Conservation (phyloP, 2,888 invertebrate species). For the Keiferia lycopersicella region DNA sequence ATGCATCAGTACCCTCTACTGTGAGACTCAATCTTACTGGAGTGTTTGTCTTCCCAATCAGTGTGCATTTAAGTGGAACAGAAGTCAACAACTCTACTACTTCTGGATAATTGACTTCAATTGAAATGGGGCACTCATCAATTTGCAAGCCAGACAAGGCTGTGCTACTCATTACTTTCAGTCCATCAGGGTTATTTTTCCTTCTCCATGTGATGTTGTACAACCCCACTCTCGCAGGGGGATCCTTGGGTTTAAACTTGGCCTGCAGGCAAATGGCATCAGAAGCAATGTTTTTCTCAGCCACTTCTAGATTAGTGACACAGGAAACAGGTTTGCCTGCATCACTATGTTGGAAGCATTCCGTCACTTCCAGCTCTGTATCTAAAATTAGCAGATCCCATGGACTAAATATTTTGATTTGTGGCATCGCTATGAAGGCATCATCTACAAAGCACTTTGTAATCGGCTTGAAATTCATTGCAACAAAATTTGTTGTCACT, state of each 20-base stretch:
- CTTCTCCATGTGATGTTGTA: constrained; percentile 74
- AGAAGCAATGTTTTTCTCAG: constrained; percentile 66
- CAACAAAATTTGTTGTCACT: constrained; percentile 83
- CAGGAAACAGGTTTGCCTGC: constrained; percentile 57
- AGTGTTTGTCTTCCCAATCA: constrained; percentile 86
- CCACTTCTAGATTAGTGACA: constrained; percentile 63
- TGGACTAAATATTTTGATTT: constrained; percentile 85
- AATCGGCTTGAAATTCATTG: constrained; percentile 84
- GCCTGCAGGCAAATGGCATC: constrained; percentile 72
- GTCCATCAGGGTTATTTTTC: constrained; percentile 52
- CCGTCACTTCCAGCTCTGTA: constrained; percentile 84
- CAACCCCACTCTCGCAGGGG: constrained; percentile 66
- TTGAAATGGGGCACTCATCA: constrained; percentile 82
- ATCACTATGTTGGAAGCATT: constrained; percentile 64
- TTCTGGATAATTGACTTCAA: constrained; percentile 85
- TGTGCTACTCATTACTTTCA: constrained; percentile 76
- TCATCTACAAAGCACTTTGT: constrained; percentile 85
- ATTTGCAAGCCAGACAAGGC: constrained; percentile 80
- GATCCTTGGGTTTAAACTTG: constrained; percentile 67
- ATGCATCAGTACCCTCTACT: constrained; percentile 93
- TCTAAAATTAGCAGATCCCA: constrained; percentile 85
- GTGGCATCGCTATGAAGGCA: constrained; percentile 85
- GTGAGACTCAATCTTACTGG: constrained; percentile 87
- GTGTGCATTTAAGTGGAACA: constrained; percentile 85
- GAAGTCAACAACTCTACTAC: constrained; percentile 88